These are phyloP conservation scores for Sarcophilus harrisii DNA, from an alignment of 2,797 vertebrate species.

Conservation along the genomic window DNA sequence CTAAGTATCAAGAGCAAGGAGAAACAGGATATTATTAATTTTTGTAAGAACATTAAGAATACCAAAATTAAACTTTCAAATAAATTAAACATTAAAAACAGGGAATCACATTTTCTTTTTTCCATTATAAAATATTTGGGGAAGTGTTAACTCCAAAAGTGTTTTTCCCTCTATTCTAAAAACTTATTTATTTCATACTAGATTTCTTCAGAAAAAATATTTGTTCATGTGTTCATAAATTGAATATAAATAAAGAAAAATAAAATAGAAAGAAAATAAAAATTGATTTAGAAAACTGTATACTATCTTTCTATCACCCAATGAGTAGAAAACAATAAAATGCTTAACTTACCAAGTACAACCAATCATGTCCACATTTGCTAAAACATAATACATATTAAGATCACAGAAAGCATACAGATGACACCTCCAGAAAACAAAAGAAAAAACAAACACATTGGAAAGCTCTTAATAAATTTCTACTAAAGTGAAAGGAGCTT, in stretches of 20 bases:
- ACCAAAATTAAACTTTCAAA: background rate
- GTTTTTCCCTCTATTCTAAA: too few species aligned
- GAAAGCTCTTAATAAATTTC: background rate
- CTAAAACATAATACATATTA: background rate
- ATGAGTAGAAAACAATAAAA: background rate
- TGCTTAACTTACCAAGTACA: constrained; percentile 28
- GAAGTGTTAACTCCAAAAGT: background rate
- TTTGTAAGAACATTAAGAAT: background rate
- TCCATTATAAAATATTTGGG: constrained; percentile 41
- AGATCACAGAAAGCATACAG: background rate
- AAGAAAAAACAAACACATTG: background rate
- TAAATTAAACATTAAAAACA: background rate
- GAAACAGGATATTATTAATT: background rate
- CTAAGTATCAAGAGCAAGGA: background rate
- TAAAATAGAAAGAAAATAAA: too few species aligned
- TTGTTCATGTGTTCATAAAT: too few species aligned
- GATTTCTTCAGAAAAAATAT: too few species aligned
- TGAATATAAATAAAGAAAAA: too few species aligned
- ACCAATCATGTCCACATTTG: background rate
- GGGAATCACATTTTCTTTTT: background rate
- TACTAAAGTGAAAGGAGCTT: background rate
- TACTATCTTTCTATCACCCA: too few species aligned
- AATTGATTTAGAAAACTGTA: too few species aligned
- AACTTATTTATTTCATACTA: too few species aligned
- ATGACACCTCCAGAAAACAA: background rate